These are phyloP conservation scores for Anoplopoma fimbria DNA, from an alignment of 2,113 vertebrate species.

Conservation along the genomic window DNA sequence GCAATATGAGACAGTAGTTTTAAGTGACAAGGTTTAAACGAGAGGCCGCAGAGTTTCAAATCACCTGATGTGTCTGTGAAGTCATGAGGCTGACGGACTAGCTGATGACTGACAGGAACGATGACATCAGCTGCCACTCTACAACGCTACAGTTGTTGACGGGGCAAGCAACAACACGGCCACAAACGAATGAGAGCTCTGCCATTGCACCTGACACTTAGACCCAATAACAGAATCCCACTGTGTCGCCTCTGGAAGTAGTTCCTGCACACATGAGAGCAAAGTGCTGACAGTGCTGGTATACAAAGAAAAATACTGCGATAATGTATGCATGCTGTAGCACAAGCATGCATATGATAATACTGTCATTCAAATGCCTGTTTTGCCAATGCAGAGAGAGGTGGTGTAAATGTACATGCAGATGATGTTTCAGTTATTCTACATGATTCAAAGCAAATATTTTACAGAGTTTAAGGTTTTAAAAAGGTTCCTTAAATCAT, in stretches of 20 bases:
- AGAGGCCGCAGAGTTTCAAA: conserved; percentile 7
- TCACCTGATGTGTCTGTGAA: conserved; percentile 44
- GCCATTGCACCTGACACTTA: conserved; percentile 12
- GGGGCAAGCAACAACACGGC: neutral
- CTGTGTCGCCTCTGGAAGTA: neutral
- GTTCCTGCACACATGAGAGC: neutral
- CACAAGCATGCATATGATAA: conserved; percentile 8
- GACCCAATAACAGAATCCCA: conserved; percentile 2
- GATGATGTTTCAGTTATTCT: neutral
- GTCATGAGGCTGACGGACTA: conserved; percentile 40
- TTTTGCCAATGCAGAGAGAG: neutral
- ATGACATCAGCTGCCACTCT: conserved; percentile 66
- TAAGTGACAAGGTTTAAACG: neutral
- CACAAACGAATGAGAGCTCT: conserved; percentile 26
- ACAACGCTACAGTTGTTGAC: conserved; percentile 26
- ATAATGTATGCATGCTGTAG: conserved; percentile 27
- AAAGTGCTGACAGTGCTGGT: conserved; percentile 3
- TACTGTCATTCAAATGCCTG: neutral
- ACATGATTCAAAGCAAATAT: neutral
- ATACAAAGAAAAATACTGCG: conserved; percentile 17
- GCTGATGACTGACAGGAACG: conserved; percentile 57
- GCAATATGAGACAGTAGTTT: neutral
- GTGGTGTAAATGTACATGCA: neutral
- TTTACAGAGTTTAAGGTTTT: neutral
- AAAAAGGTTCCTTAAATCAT: neutral